Evolutionary conservation across 2,797 vertebrate species (phyloP).

Genomic region (Pterois miles): DNA sequence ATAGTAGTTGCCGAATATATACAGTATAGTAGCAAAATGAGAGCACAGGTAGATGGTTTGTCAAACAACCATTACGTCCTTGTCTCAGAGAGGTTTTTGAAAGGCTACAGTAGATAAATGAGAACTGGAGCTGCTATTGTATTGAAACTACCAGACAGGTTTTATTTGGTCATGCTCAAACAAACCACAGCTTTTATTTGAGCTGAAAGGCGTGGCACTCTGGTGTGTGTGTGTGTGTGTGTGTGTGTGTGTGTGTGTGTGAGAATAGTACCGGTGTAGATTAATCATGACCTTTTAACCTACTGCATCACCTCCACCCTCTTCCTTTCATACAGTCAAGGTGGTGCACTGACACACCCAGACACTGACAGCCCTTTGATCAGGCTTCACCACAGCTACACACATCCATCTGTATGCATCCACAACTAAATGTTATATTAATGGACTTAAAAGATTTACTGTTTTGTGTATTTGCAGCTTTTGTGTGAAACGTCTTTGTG

Average conservation of each 20-base stretch:
- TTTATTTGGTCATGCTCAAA: not conserved
- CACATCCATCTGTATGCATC: not conserved
- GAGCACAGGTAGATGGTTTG: not conserved
- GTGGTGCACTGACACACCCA: conserved; percentile 15
- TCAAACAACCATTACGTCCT: not conserved
- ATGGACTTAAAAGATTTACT: too few species aligned
- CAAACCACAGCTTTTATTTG: not conserved
- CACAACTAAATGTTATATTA: not conserved
- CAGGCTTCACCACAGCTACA: not conserved
- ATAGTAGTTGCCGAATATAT: not conserved
- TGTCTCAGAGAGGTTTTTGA: not conserved
- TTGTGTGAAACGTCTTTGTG: not conserved
- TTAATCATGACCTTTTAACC: conserved; percentile 24
- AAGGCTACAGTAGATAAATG: not conserved
- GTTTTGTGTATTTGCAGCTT: not conserved
- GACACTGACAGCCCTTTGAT: not conserved
- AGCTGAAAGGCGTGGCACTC: conserved; percentile 7
- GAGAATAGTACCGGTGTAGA: not conserved
- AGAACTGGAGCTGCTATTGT: not conserved
- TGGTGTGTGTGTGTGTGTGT: not conserved
- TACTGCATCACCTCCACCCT: not conserved
- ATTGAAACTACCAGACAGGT: not conserved
- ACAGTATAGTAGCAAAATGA: not conserved
- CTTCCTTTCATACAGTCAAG: not conserved
- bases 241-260: not conserved